Base-by-base conservation (phyloP, 1,140 invertebrate genomes). In the Aphelinus atriplicis region DNA sequence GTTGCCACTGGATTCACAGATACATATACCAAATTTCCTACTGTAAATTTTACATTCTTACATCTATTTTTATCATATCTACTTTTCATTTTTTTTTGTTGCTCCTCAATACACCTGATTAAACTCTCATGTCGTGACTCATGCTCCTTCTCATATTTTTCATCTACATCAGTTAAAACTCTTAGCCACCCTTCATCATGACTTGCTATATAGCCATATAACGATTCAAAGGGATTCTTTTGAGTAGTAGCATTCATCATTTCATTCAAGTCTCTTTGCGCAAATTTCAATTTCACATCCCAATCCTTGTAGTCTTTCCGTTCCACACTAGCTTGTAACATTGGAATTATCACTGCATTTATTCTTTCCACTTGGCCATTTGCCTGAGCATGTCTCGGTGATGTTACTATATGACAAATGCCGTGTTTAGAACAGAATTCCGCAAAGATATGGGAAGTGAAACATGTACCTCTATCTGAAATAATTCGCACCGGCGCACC, bases 11-110 rank as follows among this genome's bases (percentile, higher is more conserved):
- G 60, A 66, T 72, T 60, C 6, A 7, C 50, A 64, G 78, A 75
- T 1, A 79, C 55, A 65, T 64, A 81, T 3, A 80, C 77, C 7
- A 80, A 78, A 47, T 81, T 76, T 0, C 80, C 80, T 1, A 78
- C 6, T 0, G 68, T 64, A 70, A 45, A 77, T 9, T 72, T 77
- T 26, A 81, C 71, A 56, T 74, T 68, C 3, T 42, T 5, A 60
- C 7, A 26, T 10, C 77, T 58, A 42, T 74, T 75, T 26, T 60
- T 57, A 69, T 81, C 78, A 62, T 75, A 81, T 1, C 65, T 43
- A 2, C 45, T 6, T 58, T 78, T 70, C 7, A 53, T 81, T 56
- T 77, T 58, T 50, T 72, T 53, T 62, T 69, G 6, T 66, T 77
- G 76, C 26, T 63, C 53, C 6, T 51, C 55, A n/a, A 65, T 7